These are phyloP conservation scores for Drosophila lacicola DNA, from an alignment of 2,888 invertebrate species.

Conservation along the genomic window DNA sequence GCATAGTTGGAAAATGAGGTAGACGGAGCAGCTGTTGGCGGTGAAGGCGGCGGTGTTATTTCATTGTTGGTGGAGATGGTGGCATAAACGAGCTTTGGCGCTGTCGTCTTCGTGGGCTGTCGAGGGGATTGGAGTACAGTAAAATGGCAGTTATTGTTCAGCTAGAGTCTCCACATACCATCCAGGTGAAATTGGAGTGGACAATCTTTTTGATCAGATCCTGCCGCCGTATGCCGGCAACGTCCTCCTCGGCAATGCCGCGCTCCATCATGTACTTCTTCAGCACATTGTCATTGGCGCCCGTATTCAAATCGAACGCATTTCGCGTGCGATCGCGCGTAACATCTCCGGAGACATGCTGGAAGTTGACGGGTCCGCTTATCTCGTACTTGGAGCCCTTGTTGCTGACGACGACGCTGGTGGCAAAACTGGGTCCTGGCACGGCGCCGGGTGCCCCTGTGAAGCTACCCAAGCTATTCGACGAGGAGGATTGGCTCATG, in stretches of 20 bases:
- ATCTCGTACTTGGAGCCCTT: conserved; percentile 79
- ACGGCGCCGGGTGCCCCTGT: conserved; percentile 40
- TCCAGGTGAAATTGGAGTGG: conserved; percentile 80
- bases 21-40: conserved; percentile 18
- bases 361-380: conserved; percentile 77
- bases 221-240: conserved; percentile 69
- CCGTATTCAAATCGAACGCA: conserved; percentile 74
- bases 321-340: conserved; percentile 81
- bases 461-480: conserved; percentile 66
- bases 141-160: neutral
- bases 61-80: conserved; percentile 71
- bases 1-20: conserved; percentile 56
- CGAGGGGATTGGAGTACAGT: neutral
- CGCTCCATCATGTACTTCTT: conserved; percentile 81
- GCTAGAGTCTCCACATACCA: conserved; percentile 53
- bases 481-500: conserved; percentile 69
- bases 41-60: conserved; percentile 59
- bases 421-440: conserved; percentile 71
- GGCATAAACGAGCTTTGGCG: conserved; percentile 62
- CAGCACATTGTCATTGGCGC: conserved; percentile 73
- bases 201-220: conserved; percentile 78
- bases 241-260: conserved; percentile 76
- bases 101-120: conserved; percentile 59
- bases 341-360: conserved; percentile 79
- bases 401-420: conserved; percentile 63